phyloP scores from a whole-genome alignment of 2,888 invertebrate species.

The Tetheella fluctuosa region DNA sequence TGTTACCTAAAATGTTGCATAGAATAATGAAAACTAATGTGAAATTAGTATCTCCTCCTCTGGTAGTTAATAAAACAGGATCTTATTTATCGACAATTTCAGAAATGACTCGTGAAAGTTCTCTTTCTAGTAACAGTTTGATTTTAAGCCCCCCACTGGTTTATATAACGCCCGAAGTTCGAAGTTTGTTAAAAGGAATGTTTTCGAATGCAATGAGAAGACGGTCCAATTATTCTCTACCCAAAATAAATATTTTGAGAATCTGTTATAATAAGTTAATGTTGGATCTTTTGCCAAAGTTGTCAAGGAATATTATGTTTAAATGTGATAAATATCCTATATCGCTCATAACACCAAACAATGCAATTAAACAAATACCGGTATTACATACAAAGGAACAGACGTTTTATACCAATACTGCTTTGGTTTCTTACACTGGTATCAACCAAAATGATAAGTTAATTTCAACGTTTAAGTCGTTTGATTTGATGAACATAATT shows the following conservation, averaged over 20 bases:
- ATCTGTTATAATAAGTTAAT: conserved; percentile 10
- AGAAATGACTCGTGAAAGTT: conserved; percentile 35
- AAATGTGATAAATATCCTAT: conserved; percentile 11
- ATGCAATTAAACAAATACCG: conserved; percentile 6
- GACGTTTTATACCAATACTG: conserved; percentile 29
- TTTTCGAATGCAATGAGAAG: conserved; percentile 26
- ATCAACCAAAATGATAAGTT: conserved; percentile 22
- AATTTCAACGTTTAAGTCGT: conserved; percentile 17
- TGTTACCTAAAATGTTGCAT: conserved; percentile 64
- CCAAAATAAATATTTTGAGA: not conserved
- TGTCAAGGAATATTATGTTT: conserved; percentile 21
- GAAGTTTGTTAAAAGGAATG: conserved; percentile 31
- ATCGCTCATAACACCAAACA: conserved; percentile 1
- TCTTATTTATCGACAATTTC: conserved; percentile 46
- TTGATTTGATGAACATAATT: conserved; percentile 25
- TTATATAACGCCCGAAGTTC: conserved; percentile 27
- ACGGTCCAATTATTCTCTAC: not conserved
- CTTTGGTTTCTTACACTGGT: conserved; percentile 38
- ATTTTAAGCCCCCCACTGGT: conserved; percentile 21
- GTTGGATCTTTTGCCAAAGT: conserved; percentile 24
- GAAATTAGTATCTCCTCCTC: conserved; percentile 20
- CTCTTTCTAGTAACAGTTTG: not conserved
- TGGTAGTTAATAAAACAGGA: conserved; percentile 33
- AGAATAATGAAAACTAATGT: conserved; percentile 42
- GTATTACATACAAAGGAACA: conserved; percentile 8